A percentile compares a stretch with the other conserved stretches of the same genome.
Conservation (phyloP, 2,113 vertebrate species). For the Cyphomyrus discorhynchus region DNA sequence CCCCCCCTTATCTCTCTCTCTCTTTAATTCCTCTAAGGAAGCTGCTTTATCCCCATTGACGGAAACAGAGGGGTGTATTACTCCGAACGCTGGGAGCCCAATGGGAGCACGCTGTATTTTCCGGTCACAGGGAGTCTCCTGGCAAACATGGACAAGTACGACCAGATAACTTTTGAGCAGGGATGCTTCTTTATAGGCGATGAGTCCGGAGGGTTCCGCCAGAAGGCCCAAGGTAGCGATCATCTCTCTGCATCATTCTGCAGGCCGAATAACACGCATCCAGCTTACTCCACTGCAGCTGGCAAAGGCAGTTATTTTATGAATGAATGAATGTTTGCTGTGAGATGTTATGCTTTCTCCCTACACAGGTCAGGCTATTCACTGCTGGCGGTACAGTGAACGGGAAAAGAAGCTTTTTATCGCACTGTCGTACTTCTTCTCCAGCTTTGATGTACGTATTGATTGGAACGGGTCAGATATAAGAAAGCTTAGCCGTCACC, state of each 20-base stretch:
- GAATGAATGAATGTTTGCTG: neutral
- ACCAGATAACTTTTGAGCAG: conserved; percentile 51
- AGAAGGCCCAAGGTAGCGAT: conserved; percentile 42
- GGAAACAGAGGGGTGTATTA: conserved; percentile 42
- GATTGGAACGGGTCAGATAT: neutral
- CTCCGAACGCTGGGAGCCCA: conserved; percentile 45
- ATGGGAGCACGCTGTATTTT: conserved; percentile 44
- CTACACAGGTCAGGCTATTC: conserved; percentile 38
- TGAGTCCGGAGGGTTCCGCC: conserved; percentile 37
- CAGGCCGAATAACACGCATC: neutral
- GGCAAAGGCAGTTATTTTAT: neutral
- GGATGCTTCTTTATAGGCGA: conserved; percentile 44
- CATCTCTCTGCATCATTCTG: neutral
- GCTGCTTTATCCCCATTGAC: conserved; percentile 36
- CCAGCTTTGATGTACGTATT: conserved; percentile 38
- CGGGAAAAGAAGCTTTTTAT: conserved; percentile 41
- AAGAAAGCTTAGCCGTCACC: neutral
- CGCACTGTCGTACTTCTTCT: conserved; percentile 45
- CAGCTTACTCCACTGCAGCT: neutral
- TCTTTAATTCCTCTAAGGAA: conserved; percentile 19
- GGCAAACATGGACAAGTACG: conserved; percentile 46
- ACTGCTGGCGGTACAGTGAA: conserved; percentile 46
- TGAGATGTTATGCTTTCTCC: neutral
- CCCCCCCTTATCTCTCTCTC: neutral
- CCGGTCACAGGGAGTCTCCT: conserved; percentile 36